Evolutionary conservation across 2,888 invertebrate genomes (phyloP), one percentile per base, ranked within the genome.

Genomic region (Coecobrya sp.): DNA sequence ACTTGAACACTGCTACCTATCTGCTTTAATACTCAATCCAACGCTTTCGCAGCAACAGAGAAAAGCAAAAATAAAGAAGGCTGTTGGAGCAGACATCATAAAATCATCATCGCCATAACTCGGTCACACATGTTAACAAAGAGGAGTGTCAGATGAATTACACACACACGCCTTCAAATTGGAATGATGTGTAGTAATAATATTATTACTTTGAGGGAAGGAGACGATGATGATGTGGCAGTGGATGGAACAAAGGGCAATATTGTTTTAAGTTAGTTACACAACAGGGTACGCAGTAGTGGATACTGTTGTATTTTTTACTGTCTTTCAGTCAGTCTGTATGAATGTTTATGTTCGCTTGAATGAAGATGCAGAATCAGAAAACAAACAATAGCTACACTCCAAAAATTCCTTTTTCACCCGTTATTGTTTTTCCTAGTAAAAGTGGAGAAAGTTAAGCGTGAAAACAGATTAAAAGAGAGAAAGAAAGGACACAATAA

Each of bases 71-170:
- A 13, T 36, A 86, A 68, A 68, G 45, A 49, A 8, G n/a, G 55
- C 10, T 19, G 45, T 45, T n/a, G 79, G 45, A 27, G 22, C 11
- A 68, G 52, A 84, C 13, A 36, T 36, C 7, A 45, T 8, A 25
- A n/a, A n/a, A n/a, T 36, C n/a, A 36, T 87, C 36, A 76, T 76
- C 86, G n/a, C 10, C 70, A 36, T 88, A 62, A 79, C 55, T 25
- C 11, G 8, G 19, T n/a, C 52, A 45, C 65, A 49, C 68, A 86
- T 52, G 52, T 11, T 76, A 89, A 89, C 89, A 70, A 70, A 65
- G 89, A 45, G 52, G 30, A 65, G 70, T 52, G 55, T 70, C 68
- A 52, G 81, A 81, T 88, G 88, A 88, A 36, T 36, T 36, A 7
- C 36, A 88, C 19, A 81, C 65, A 7, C 36, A 88, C 19, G 88